phyloP scores from a whole-genome alignment of 2,888 invertebrate species.

The Crepidodera aurea region DNA sequence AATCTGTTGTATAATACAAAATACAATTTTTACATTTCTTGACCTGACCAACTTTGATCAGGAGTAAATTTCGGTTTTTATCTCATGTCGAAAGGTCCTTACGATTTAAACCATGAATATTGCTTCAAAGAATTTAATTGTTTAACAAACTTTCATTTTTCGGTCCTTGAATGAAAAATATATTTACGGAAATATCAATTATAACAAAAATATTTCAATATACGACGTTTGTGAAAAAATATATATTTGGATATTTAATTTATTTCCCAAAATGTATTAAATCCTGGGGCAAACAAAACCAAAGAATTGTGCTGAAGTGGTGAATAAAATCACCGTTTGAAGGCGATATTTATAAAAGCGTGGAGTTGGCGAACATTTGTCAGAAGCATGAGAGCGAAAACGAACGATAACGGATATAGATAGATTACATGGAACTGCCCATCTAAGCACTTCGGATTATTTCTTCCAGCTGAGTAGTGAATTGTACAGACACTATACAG shows the following conservation, averaged over 20 bases:
- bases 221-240: too few relatives aligned
- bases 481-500: not conserved
- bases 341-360: constrained; percentile 30
- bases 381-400: constrained; percentile 28
- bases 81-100: too few relatives aligned
- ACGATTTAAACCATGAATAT: too few relatives aligned
- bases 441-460: constrained; percentile 30
- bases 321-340: constrained; percentile 25
- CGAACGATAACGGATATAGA: constrained; percentile 31
- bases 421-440: constrained; percentile 29
- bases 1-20: too few relatives aligned
- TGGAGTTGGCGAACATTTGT: constrained; percentile 33
- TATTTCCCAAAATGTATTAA: constrained; percentile 4
- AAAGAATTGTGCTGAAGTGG: constrained; percentile 15
- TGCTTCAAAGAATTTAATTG: too few relatives aligned
- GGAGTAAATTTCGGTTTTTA: too few relatives aligned
- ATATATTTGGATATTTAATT: not conserved
- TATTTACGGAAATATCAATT: too few relatives aligned
- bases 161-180: too few relatives aligned
- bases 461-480: constrained; percentile 17
- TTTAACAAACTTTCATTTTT: too few relatives aligned
- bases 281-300: not conserved
- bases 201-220: too few relatives aligned
- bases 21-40: too few relatives aligned
- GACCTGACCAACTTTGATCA: too few relatives aligned